Conservation (phyloP, 2,797 vertebrate species). For the Halcyon smyrnensis region DNA sequence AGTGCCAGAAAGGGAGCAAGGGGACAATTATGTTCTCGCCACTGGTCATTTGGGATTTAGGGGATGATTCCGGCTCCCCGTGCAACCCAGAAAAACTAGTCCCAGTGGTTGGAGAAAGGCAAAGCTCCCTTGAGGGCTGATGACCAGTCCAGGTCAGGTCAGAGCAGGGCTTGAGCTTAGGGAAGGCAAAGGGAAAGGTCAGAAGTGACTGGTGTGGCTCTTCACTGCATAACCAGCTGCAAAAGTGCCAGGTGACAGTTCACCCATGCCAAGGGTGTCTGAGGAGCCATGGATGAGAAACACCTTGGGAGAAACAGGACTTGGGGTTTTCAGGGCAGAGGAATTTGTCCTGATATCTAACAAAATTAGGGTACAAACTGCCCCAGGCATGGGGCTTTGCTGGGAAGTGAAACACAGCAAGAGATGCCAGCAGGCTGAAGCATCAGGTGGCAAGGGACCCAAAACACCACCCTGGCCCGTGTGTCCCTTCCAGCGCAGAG, state of each 20-base stretch:
- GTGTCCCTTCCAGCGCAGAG: neutral
- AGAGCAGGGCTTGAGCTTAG: neutral
- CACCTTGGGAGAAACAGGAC: neutral
- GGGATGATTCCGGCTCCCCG: neutral
- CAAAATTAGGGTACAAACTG: neutral
- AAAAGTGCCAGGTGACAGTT: neutral
- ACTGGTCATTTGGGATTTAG: neutral
- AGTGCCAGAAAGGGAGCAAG: neutral
- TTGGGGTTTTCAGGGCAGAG: neutral
- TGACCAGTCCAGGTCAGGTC: rapidly evolving
- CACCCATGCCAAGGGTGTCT: neutral
- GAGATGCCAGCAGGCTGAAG: neutral
- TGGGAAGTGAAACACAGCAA: neutral
- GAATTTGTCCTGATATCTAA: neutral
- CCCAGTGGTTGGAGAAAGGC: neutral
- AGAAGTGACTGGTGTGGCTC: neutral
- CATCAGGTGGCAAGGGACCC: rapidly evolving
- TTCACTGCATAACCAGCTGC: neutral
- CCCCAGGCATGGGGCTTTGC: neutral
- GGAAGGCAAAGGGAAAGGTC: neutral
- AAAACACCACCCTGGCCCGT: neutral
- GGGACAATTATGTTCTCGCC: neutral
- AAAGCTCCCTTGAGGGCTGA: neutral
- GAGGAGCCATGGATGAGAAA: neutral
- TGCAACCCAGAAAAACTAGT: neutral